Base-by-base conservation (phyloP, 2,888 invertebrate genomes). In the Macrophya alboannulata region DNA sequence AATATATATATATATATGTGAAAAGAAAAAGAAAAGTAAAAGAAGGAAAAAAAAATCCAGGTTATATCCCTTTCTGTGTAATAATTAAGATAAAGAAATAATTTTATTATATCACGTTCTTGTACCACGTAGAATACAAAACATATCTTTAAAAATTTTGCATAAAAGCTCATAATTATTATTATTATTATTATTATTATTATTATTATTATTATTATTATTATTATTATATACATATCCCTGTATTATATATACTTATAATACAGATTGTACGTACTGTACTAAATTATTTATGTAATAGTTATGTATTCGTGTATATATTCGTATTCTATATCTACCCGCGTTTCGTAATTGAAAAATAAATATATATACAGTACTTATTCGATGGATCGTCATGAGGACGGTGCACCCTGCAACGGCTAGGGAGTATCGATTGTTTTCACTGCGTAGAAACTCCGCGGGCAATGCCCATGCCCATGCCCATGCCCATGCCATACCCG, bases 401-500 rank as follows among this genome's bases (percentile, higher is more conserved):
- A 25, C 77, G 51, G 77, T 77, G 62, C 81, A 81, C 40, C 43
- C 43, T 74, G 74, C 74, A 74, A 45, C 43, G 17, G 17, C 71
- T 45, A 74, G 43, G 45, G 43, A 40, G 25, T 81, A 81, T 81
- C 81, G 81, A 81, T 81, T 81, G 81, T 81, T 81, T 62, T 81
- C 40, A 65, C 77, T 55, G 55, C 77, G 51, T 43, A 6, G 55
- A 55, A 55, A 55, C 55, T 55, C 55, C 6, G n/a, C 51, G 37
- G 71, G 31, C 71, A 40, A 71, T 17, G 31, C 25, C 71, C 31
- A 25, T 68, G 68, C 12, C 68, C 25, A 31, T 68, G 15, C 59
- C 17, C n/a, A 55, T 17, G n/a, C 62, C 62, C 48, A 48, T 48
- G 15, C 17, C n/a, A 55, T 17, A 4, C 62, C 62, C 9, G 10